Conservation (phyloP, 1,140 invertebrate genomes). For the Atta texana region DNA sequence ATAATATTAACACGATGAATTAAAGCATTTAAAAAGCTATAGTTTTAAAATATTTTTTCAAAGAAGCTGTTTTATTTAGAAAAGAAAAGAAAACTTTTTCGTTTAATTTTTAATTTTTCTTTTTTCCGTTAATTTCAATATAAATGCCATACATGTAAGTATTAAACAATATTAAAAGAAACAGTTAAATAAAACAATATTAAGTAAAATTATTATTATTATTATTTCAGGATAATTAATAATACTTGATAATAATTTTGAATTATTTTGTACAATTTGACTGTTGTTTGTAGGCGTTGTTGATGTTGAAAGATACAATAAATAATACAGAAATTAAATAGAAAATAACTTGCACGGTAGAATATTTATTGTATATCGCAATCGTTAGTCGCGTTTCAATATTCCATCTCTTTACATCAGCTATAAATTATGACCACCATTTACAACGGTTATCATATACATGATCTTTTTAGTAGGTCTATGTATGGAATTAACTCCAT, state of each 20-base stretch:
- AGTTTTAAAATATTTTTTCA: background rate
- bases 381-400: background rate
- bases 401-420: background rate
- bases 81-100: background rate
- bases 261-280: background rate
- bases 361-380: background rate
- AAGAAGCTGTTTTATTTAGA: background rate
- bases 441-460: background rate
- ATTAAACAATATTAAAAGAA: too few species aligned
- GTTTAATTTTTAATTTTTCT: too few species aligned
- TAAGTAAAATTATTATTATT: too few species aligned
- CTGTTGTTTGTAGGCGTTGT: background rate
- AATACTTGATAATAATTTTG: background rate
- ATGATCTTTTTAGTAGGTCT: background rate
- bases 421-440: slow-evolving; percentile 2
- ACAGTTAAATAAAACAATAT: too few species aligned
- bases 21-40: background rate
- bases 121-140: too few species aligned
- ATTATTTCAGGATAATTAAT: too few species aligned
- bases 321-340: background rate
- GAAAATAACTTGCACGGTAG: background rate
- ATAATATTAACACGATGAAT: background rate
- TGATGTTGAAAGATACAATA: background rate
- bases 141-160: too few species aligned
- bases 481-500: background rate